phyloP scores from a whole-genome alignment of 1,140 invertebrate species.

The Anadara kagoshimensis region DNA sequence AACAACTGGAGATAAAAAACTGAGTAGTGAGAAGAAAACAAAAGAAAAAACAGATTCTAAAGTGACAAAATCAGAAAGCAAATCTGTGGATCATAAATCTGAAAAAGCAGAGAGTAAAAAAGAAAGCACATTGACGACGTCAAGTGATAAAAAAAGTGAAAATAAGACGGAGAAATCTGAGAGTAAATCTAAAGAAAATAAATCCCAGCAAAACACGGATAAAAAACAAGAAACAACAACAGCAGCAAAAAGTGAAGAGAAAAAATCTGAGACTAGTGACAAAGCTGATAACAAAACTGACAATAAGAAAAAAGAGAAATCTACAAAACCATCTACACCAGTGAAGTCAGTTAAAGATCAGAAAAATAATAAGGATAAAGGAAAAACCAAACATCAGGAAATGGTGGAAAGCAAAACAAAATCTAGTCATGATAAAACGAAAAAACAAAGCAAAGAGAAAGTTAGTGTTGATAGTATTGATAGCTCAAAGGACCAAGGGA shows the following conservation, averaged over 20 bases:
- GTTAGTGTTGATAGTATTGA: constrained; percentile 29
- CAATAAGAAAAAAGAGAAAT: constrained; percentile 42
- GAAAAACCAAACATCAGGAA: not conserved
- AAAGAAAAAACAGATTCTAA: not conserved
- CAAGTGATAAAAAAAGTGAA: constrained; percentile 44
- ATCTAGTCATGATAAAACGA: constrained; percentile 22
- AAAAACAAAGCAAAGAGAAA: constrained; percentile 45
- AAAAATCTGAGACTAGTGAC: constrained; percentile 15
- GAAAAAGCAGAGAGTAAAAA: constrained; percentile 44
- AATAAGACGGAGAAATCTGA: constrained; percentile 36
- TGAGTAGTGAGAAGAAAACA: not conserved
- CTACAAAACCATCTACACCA: constrained; percentile 15
- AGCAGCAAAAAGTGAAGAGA: constrained; percentile 11
- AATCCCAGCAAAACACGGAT: constrained; percentile 21
- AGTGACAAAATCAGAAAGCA: not conserved
- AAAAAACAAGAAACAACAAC: not conserved
- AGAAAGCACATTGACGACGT: constrained; percentile 55
- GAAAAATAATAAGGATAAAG: constrained; percentile 7
- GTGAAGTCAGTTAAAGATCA: constrained; percentile 1
- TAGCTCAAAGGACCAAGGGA: constrained; percentile 2
- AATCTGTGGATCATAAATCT: not conserved
- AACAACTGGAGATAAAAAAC: not conserved
- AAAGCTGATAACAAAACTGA: constrained; percentile 32
- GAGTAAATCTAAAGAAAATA: constrained; percentile 40
- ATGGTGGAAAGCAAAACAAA: constrained; percentile 9